Evolutionary conservation across 1,140 invertebrate genomes (phyloP).

Genomic region (Drosophila bifasciata): DNA sequence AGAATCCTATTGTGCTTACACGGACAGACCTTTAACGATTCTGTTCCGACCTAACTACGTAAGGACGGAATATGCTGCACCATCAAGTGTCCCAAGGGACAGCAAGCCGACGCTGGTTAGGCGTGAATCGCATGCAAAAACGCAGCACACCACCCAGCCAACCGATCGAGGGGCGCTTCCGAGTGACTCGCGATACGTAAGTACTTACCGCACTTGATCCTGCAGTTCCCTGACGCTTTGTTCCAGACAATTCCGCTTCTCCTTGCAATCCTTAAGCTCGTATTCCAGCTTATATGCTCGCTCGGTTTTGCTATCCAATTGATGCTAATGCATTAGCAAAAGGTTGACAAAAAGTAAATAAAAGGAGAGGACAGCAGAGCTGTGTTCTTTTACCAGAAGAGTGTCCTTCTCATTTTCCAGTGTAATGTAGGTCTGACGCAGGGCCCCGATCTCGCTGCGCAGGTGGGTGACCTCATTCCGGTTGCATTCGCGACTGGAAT

Average conservation of each 20-base stretch:
- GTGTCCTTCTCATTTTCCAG: slow-evolving; percentile 77
- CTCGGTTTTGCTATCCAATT: slow-evolving; percentile 78
- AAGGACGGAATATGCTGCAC: too few relatives aligned
- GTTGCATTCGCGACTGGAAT: slow-evolving; percentile 65
- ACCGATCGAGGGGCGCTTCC: too few relatives aligned
- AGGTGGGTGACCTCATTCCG: slow-evolving; percentile 61
- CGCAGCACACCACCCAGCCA: too few relatives aligned
- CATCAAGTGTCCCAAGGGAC: too few relatives aligned
- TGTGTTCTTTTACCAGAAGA: slow-evolving; percentile 51
- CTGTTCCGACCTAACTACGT: not conserved
- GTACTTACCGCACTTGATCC: slow-evolving; percentile 67
- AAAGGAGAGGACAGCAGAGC: too few relatives aligned
- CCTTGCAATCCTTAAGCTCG: slow-evolving; percentile 68
- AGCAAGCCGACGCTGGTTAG: too few relatives aligned
- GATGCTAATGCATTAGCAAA: slow-evolving; percentile 34
- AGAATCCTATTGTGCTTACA: not conserved
- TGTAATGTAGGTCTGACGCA: slow-evolving; percentile 62
- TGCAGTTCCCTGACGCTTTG: slow-evolving; percentile 64
- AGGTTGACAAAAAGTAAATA: not conserved
- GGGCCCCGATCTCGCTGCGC: slow-evolving; percentile 57
- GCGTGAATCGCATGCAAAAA: too few relatives aligned
- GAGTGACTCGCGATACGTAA: too few relatives aligned
- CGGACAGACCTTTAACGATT: not conserved
- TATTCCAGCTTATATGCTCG: slow-evolving; percentile 66
- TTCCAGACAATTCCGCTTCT: slow-evolving; percentile 57